Evolutionary conservation across 1,140 invertebrate genomes (phyloP).

Genomic region (Zophobas atratus): DNA sequence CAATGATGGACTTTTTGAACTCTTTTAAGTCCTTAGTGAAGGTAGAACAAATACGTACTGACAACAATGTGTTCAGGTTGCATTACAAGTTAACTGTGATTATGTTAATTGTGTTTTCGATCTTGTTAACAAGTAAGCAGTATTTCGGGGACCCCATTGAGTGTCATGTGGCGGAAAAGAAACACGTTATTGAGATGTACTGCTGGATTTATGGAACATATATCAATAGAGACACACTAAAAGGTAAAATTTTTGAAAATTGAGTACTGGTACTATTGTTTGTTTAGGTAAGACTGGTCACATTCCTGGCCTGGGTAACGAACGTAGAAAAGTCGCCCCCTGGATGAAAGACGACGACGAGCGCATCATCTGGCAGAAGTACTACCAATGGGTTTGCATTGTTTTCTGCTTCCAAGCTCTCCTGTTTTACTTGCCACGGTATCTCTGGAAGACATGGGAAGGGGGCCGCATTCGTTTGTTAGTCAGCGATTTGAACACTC

Average conservation of each 20-base stretch:
- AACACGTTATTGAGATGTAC: constrained; percentile 78
- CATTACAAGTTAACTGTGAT: constrained; percentile 80
- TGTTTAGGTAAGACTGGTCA: not conserved
- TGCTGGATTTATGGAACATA: constrained; percentile 87
- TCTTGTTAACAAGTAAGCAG: constrained; percentile 79
- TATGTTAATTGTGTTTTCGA: constrained; percentile 76
- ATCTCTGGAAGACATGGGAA: constrained; percentile 86
- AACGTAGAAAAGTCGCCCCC: not conserved
- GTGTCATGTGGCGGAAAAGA: constrained; percentile 72
- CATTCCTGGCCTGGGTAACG: constrained; percentile 23
- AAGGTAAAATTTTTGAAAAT: constrained; percentile 62
- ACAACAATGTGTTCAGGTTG: constrained; percentile 78
- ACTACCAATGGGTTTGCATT: constrained; percentile 93
- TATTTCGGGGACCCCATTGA: constrained; percentile 82
- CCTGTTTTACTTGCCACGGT: constrained; percentile 81
- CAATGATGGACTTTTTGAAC: constrained; percentile 65
- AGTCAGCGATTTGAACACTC: constrained; percentile 70
- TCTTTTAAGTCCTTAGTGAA: constrained; percentile 69
- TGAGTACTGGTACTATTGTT: not conserved
- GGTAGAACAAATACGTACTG: constrained; percentile 75
- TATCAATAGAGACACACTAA: constrained; percentile 71
- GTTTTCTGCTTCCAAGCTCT: constrained; percentile 85
- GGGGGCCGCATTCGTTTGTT: constrained; percentile 74
- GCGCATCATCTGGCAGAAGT: constrained; percentile 79
- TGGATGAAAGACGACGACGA: constrained; percentile 64